Percentiles rank a stretch among this genome's conserved stretches.
These are phyloP conservation scores for Diplodus sargus DNA, from an alignment of 2,797 vertebrate species.

Conservation along the genomic window DNA sequence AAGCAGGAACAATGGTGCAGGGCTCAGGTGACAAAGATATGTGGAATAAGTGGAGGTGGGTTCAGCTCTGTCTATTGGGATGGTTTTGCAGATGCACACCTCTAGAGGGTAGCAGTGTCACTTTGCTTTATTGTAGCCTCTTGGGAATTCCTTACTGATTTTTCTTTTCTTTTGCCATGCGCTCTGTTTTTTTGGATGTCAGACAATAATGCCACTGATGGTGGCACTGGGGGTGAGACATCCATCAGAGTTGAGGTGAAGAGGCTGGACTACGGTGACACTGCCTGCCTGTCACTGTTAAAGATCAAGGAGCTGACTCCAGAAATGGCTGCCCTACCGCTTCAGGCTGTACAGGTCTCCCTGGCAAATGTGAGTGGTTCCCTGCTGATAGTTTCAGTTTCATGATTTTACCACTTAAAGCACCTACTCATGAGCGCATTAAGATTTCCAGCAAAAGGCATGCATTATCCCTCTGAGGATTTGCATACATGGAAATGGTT, in stretches of 20 bases:
- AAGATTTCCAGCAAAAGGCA: neutral
- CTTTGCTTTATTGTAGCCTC: conserved; percentile 34
- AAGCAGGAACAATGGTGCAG: conserved; percentile 81
- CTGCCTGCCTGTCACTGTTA: conserved; percentile 69
- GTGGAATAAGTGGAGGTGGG: conserved; percentile 80
- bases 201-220: conserved; percentile 32
- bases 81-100: conserved; percentile 53
- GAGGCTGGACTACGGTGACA: conserved; percentile 83
- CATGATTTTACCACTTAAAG: neutral
- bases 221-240: neutral
- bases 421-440: neutral
- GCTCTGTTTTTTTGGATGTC: conserved; percentile 35
- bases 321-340: conserved; percentile 71
- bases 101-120: conserved; percentile 77
- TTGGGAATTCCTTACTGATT: conserved; percentile 19
- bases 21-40: conserved; percentile 82
- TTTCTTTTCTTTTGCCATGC: neutral
- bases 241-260: conserved; percentile 80
- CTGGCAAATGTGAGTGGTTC: conserved; percentile 79
- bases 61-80: conserved; percentile 14
- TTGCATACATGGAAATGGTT: conserved; percentile 52
- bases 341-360: conserved; percentile 82
- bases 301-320: conserved; percentile 72
- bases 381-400: neutral
- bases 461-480: conserved; percentile 25